Base-by-base conservation (phyloP, 2,113 vertebrate genomes). In the Tragelaphus buxtoni region DNA sequence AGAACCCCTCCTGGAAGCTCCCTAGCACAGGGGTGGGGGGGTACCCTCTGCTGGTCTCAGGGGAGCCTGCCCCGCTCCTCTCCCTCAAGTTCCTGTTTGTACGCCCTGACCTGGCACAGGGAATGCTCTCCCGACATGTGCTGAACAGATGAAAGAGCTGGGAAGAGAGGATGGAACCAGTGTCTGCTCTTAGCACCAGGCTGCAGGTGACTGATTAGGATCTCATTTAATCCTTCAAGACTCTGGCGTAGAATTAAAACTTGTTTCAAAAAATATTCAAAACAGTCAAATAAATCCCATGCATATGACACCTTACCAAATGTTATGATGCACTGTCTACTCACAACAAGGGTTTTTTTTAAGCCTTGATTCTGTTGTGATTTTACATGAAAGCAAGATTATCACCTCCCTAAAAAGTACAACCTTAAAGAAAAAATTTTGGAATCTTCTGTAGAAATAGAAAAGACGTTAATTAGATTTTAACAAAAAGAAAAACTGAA, bases 181-280 rank as follows among this genome's bases (percentile, higher is more conserved):
- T 3, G 24, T 63, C 92, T 90, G 60, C 55, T 92, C 84, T 83
- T 5, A 83, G 87, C 63, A 92, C 51, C 53, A 53, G 35, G n/a
- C 80, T 92, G 20, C 74, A 13, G 17, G 18, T 85, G 7, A 81
- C 8, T 81, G 47, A 39, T 51, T 82, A 84, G 28, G n/a, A 94
- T 65, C 56, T 98, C 63, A 87, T 32, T 90, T 92, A 87, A 76
- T 87, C 32, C 65, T 85, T 94, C 49, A 91, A 60, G 72, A 74
- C 32, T 58, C 53, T 63, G 16, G 69, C 65, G 9, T 20, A 85
- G 39, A 24, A 92, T 86, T 89, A 93, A 96, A 90, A 51, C 5
- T 20, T 55, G 11, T 60, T 94, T 88, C 89, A 81, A 93, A 92
- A 91, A 92, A 28, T 47, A 85, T 11, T 65, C 39, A 82, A 8